Evolutionary conservation across 2,797 vertebrate genomes (phyloP).

Genomic region (Huso huso): DNA sequence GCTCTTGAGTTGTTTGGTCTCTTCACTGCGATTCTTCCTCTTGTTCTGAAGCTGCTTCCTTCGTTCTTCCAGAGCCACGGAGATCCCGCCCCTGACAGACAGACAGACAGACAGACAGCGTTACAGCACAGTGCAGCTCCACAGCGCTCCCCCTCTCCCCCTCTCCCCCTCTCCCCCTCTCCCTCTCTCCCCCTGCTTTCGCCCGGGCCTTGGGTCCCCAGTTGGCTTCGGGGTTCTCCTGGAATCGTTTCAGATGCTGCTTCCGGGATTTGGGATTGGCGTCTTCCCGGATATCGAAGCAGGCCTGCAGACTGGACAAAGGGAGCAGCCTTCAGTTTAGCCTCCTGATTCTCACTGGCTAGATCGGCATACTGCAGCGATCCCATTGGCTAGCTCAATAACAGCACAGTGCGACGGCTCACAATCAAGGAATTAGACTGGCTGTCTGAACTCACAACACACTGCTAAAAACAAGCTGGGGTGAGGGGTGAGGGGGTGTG

Average conservation of each 20-base stretch:
- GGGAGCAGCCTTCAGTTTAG: too few relatives aligned
- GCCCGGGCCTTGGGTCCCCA: conserved; percentile 87
- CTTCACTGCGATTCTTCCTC: conserved; percentile 54
- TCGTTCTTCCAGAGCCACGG: conserved; percentile 54
- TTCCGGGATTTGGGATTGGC: conserved; percentile 85
- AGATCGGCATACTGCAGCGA: not conserved
- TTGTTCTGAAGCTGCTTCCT: conserved; percentile 72
- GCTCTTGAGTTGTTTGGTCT: conserved; percentile 52
- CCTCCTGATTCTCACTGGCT: too few relatives aligned
- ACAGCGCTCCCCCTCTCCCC: conserved; percentile 39
- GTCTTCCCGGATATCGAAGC: conserved; percentile 75
- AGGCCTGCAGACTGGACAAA: conserved; percentile 62
- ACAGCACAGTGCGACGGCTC: too few relatives aligned
- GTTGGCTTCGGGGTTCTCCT: conserved; percentile 82
- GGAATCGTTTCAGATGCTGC: conserved; percentile 78
- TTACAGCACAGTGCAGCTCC: not conserved
- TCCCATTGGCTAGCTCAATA: not conserved
- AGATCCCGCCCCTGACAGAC: conserved; percentile 46
- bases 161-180: conserved; percentile 19
- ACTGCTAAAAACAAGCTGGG: not conserved
- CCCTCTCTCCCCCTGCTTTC: conserved; percentile 57
- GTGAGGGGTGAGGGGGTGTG: too few relatives aligned
- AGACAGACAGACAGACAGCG: conserved; percentile 15
- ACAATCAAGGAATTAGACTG: too few relatives aligned
- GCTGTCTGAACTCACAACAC: too few relatives aligned